Conservation (phyloP, 1,140 invertebrate genomes). For the Bradynema listronoti region DNA sequence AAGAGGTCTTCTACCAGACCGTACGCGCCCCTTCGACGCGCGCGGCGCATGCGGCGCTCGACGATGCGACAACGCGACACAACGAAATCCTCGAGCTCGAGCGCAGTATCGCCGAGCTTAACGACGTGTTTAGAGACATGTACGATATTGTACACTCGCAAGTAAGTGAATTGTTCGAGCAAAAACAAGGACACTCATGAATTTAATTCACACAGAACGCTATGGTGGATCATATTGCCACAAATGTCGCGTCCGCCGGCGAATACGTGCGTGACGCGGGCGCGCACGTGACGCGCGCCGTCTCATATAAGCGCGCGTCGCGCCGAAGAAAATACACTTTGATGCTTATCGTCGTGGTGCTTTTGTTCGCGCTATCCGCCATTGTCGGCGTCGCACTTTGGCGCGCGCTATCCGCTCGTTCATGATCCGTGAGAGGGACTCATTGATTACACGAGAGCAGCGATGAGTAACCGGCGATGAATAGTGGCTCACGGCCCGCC, state of each 20-base stretch:
- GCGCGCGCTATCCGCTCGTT: no score
- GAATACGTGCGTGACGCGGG: slow-evolving; percentile 25
- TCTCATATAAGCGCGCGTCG: slow-evolving; percentile 25
- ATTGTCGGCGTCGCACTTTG: background rate
- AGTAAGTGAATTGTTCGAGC: slow-evolving; percentile 8
- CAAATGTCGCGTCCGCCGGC: slow-evolving; percentile 27
- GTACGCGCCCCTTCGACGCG: slow-evolving; percentile 25
- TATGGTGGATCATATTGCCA: slow-evolving; percentile 27
- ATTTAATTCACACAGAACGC: slow-evolving; percentile 10
- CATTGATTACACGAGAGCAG: no score
- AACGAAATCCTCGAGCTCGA: slow-evolving; percentile 37
- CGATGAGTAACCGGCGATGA: no score
- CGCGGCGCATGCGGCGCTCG: slow-evolving; percentile 23
- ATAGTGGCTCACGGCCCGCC: no score
- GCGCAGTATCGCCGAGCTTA: slow-evolving; percentile 36
- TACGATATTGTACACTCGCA: slow-evolving; percentile 30
- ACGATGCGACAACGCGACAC: slow-evolving; percentile 36
- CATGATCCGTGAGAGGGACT: no score
- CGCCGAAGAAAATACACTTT: slow-evolving; percentile 24
- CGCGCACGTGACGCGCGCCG: slow-evolving; percentile 10
- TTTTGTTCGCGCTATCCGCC: background rate
- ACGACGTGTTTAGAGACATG: slow-evolving; percentile 37
- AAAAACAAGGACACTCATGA: background rate
- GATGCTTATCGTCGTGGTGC: slow-evolving; percentile 7
- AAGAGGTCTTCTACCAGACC: slow-evolving; percentile 38